These are phyloP conservation scores for Drosophila suboccidentalis DNA, from an alignment of 2,888 invertebrate genomes.

Conservation along the genomic window DNA sequence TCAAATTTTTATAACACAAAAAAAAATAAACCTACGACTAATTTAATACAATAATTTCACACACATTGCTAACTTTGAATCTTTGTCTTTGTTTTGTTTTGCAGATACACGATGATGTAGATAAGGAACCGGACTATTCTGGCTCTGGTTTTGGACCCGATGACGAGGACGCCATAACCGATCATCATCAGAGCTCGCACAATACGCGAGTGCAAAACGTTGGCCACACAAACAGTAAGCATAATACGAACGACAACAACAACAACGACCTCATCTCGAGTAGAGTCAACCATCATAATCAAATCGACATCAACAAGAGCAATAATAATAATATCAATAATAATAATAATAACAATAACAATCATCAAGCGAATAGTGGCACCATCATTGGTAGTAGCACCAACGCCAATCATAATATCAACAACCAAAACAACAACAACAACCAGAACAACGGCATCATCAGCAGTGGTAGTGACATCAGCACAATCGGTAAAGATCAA, in stretches of 20 bases:
- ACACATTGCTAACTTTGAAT: background rate
- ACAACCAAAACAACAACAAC: constrained; percentile 56
- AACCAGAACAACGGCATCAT: constrained; percentile 82
- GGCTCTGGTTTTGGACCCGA: constrained; percentile 94
- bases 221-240: constrained; percentile 79
- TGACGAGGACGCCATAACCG: constrained; percentile 89
- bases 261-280: constrained; percentile 76
- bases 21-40: no score
- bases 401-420: constrained; percentile 82
- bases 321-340: constrained; percentile 68
- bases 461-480: constrained; percentile 82
- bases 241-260: constrained; percentile 80
- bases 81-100: constrained; percentile 39
- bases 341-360: constrained; percentile 76
- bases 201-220: constrained; percentile 72
- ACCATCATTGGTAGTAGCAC: constrained; percentile 85
- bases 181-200: constrained; percentile 76
- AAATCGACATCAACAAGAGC: constrained; percentile 74
- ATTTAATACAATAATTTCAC: no score
- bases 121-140: constrained; percentile 92
- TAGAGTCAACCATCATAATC: constrained; percentile 81
- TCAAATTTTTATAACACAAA: no score
- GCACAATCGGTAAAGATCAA: constrained; percentile 85
- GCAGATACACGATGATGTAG: constrained; percentile 86
- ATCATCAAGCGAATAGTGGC: constrained; percentile 85